These are phyloP conservation scores for Brotula barbata DNA, from an alignment of 2,797 vertebrate species.

Conservation along the genomic window DNA sequence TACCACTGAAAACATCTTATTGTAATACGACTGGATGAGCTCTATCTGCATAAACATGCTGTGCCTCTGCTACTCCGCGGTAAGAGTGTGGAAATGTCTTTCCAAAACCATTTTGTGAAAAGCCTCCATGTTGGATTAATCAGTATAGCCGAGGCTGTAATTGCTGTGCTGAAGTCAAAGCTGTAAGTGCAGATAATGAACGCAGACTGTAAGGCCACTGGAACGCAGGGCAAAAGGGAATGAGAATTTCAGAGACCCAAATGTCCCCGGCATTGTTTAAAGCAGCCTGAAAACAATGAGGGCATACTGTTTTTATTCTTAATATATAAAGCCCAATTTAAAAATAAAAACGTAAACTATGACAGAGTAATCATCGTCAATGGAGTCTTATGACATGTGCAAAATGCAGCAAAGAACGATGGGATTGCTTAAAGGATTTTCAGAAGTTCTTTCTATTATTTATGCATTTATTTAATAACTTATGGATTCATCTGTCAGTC, in stretches of 20 bases:
- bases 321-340: conserved; percentile 11
- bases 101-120: conserved; percentile 75
- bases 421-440: conserved; percentile 6
- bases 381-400: neutral
- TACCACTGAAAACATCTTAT: conserved; percentile 72
- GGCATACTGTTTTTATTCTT: conserved; percentile 27
- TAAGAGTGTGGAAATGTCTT: conserved; percentile 77
- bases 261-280: conserved; percentile 46
- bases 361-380: neutral
- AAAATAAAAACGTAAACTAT: conserved; percentile 7
- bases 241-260: conserved; percentile 67
- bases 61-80: conserved; percentile 70
- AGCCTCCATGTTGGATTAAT: conserved; percentile 81
- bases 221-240: conserved; percentile 67
- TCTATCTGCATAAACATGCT: conserved; percentile 76
- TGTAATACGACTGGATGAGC: conserved; percentile 67
- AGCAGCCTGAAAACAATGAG: conserved; percentile 34
- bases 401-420: conserved; percentile 1
- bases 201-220: conserved; percentile 73
- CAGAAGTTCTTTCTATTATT: neutral
- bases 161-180: conserved; percentile 80
- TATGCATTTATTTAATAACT: neutral
- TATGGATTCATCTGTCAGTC: conserved; percentile 1
- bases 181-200: conserved; percentile 82
- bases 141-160: conserved; percentile 82